Conservation (phyloP, 1,140 invertebrate species). For the Camponotus pennsylvanicus region DNA sequence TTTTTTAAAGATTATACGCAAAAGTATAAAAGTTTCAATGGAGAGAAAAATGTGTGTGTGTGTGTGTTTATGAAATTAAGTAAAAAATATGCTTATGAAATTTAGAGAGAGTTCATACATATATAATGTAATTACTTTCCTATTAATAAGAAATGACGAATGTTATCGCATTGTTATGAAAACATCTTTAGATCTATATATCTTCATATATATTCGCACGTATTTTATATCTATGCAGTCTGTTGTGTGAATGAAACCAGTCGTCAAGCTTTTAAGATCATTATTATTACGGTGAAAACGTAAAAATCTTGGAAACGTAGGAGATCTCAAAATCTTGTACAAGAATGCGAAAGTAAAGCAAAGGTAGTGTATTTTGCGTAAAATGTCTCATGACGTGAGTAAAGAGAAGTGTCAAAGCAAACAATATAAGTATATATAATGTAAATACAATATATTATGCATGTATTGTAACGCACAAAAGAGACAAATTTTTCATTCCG, state of each 20-base stretch:
- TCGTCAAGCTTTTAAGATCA: constrained; percentile 13
- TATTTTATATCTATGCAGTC: constrained; percentile 35
- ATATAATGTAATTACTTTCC: not conserved
- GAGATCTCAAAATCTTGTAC: not conserved
- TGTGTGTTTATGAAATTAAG: not conserved
- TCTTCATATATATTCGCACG: constrained; percentile 34
- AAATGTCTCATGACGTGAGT: not conserved
- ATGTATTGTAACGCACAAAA: not conserved
- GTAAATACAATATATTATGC: not conserved
- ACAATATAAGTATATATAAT: not conserved
- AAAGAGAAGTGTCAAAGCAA: not conserved
- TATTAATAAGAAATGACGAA: not conserved
- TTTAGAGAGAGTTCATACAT: not conserved
- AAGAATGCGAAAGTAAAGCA: not conserved
- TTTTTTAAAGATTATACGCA: not conserved
- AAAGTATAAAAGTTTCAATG: not conserved
- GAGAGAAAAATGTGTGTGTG: too few relatives aligned
- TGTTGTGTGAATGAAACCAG: constrained; percentile 47
- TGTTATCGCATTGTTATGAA: constrained; percentile 7
- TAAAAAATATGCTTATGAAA: not conserved
- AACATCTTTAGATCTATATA: constrained; percentile 41
- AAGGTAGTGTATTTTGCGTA: not conserved
- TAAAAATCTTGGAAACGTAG: not conserved
- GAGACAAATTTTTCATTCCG: not conserved
- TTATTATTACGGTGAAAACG: not conserved